Base-by-base conservation (phyloP, 2,797 vertebrate genomes). In the Brotogeris chrysoptera region DNA sequence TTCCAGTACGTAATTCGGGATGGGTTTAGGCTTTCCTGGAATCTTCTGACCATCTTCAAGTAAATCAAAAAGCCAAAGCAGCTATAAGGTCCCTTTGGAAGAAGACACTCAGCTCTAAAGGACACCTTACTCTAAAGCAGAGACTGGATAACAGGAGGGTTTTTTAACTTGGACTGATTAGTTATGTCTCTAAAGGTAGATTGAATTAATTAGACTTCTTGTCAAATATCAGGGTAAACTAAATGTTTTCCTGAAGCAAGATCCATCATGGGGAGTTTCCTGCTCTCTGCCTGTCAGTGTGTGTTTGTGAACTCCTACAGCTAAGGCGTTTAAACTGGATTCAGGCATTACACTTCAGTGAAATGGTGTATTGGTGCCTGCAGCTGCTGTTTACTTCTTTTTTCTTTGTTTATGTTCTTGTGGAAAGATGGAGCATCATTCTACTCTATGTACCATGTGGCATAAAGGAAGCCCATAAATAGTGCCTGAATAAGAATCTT, bases 331-430 rank as follows among this genome's bases (percentile, higher is more conserved):
- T 88, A 53, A 68, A 68, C 13, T 11, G 44, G 28, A 86, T 88
- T 82, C 41, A 82, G 74, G 38, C 65, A 83, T 69, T 66, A 38
- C 11, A 15, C 55, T 77, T 77, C 39, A 78, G 20, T 64, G 71
- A 66, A 74, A 52, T 14, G 27, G 27, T 52, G 3, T 19, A 47
- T 16, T n/a, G 63, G 25, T 79, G 60, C 47, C 80, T 59, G 25
- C 70, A 96, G 90, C 83, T 89, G 79, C 72, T 95, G 34, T 87
- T 91, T 82, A 23, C 32, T 65, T 76, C 53, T 83, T 84, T 88
- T 74, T 76, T 86, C 60, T 92, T 84, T 88, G 30, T 52, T 83
- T 88, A 38, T 78, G 46, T 80, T 92, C 59, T 50, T 77, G 55
- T 52, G 80, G 64, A 84, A 95, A 72, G 83, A 66, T 41, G 39